Conservation (phyloP, 2,888 invertebrate species). For the Thysanoteuthis rhombus region DNA sequence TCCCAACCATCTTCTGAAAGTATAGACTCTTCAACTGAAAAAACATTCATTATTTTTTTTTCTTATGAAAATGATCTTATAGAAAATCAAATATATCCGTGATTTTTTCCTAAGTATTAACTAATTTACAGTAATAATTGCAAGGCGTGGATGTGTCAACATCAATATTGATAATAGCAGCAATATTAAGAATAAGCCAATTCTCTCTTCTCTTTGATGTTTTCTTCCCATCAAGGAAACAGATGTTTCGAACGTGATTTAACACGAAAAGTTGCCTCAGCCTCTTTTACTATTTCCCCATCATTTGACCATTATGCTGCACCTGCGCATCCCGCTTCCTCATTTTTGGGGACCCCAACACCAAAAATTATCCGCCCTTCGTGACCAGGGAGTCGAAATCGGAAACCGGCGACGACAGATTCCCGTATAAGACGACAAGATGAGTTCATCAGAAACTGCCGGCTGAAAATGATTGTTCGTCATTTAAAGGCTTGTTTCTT, state of each 20-base stretch:
- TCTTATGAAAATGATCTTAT: no score
- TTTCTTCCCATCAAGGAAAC: not conserved
- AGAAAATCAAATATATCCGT: no score
- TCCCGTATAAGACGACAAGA: not conserved
- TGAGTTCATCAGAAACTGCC: not conserved
- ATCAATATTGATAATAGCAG: not conserved
- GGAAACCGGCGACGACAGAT: not conserved
- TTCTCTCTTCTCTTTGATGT: not conserved
- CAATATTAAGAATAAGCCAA: not conserved
- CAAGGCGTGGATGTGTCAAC: not conserved
- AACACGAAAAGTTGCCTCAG: not conserved
- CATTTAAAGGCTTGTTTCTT: no score
- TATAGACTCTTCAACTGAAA: no score
- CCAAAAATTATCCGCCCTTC: not conserved
- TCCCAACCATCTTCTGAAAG: no score
- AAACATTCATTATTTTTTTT: no score
- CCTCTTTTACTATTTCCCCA: not conserved
- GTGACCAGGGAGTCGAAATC: not conserved
- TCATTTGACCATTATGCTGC: not conserved
- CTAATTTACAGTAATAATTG: not conserved
- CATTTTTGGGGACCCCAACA: not conserved
- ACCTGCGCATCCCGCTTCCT: not conserved
- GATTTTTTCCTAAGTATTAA: no score
- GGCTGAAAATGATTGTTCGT: not conserved
- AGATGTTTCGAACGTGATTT: not conserved